Evolutionary conservation across 2,113 vertebrate species (phyloP).

Genomic region (Nothocercus nigrocapillus): DNA sequence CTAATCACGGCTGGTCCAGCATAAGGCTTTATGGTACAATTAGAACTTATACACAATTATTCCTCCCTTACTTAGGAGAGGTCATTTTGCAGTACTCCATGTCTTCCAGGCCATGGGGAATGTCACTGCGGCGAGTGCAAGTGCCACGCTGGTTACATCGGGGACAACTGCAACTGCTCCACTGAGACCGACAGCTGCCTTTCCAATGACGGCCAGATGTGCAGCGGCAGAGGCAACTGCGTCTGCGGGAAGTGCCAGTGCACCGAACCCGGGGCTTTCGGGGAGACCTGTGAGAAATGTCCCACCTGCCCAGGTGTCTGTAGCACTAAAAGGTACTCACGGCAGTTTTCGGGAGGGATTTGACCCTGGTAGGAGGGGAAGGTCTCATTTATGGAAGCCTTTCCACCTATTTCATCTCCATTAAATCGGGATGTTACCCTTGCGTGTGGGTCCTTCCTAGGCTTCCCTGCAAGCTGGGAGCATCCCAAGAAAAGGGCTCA

Average conservation of each 20-base stretch:
- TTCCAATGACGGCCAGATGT: conserved; percentile 88
- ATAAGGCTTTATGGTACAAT: background rate
- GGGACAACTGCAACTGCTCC: conserved; percentile 97
- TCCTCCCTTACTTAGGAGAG: rapidly evolving
- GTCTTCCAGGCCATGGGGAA: conserved; percentile 88
- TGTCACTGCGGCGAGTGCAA: conserved; percentile 97
- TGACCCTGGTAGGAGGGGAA: rapidly evolving
- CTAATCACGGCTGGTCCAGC: rapidly evolving
- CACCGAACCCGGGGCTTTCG: conserved; percentile 91
- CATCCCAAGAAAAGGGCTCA: background rate
- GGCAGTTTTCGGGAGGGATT: background rate
- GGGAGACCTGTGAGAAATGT: conserved; percentile 93
- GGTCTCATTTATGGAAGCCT: background rate
- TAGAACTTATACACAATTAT: background rate
- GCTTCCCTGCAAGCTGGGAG: background rate
- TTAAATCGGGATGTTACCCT: background rate
- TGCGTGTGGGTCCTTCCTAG: background rate
- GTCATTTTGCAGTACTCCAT: background rate
- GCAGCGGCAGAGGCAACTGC: conserved; percentile 89
- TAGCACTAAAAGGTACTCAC: conserved; percentile 88
- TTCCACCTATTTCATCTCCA: background rate
- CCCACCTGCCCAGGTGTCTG: conserved; percentile 95
- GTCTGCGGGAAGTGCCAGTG: conserved; percentile 91
- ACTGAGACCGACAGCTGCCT: conserved; percentile 84
- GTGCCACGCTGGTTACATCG: conserved; percentile 89